These are phyloP conservation scores for Eupsilia transversa DNA, from an alignment of 2,888 invertebrate genomes.

Conservation along the genomic window DNA sequence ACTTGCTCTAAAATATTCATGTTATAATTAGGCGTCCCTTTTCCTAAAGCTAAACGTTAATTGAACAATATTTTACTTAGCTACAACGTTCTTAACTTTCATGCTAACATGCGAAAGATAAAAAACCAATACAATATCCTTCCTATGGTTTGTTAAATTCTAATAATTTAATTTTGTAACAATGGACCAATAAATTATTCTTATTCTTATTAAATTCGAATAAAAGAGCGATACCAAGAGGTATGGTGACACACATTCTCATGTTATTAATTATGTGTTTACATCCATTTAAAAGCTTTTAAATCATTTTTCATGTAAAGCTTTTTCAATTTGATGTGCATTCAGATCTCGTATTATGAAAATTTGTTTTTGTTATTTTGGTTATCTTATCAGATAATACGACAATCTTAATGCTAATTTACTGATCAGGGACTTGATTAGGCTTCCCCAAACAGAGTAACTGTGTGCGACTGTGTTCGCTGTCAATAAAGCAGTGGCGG, in stretches of 20 bases:
- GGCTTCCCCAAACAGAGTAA: not conserved
- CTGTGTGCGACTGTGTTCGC: not conserved
- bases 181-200: no score
- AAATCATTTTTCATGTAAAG: not conserved
- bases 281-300: not conserved
- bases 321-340: not conserved
- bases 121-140: constrained; percentile 20
- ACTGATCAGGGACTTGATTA: constrained; percentile 1
- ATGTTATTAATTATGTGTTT: not conserved
- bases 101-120: constrained; percentile 28
- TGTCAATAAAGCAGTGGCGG: not conserved
- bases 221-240: not conserved
- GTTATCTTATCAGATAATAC: not conserved
- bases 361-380: not conserved
- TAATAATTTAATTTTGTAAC: no score
- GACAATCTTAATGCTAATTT: not conserved
- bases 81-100: constrained; percentile 26
- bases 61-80: constrained; percentile 34
- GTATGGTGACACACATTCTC: not conserved
- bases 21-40: constrained; percentile 29
- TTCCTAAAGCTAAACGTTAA: constrained; percentile 44
- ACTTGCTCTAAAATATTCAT: constrained; percentile 40
- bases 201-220: no score
- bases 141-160: no score
- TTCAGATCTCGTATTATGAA: not conserved